Conservation (phyloP, 1,140 invertebrate species). For the Phenacoccus solenopsis region DNA sequence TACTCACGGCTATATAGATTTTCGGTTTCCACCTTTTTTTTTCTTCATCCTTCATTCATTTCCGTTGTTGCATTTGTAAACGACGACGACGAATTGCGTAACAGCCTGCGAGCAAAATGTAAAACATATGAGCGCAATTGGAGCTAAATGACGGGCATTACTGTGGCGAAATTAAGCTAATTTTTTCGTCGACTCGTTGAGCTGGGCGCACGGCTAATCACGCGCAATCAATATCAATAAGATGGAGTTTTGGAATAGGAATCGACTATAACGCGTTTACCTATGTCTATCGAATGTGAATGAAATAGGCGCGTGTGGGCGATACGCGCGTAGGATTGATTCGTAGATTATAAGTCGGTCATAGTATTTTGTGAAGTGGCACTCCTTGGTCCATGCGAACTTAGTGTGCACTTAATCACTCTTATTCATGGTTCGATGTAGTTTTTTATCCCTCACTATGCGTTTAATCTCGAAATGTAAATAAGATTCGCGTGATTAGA, state of each 20-base stretch:
- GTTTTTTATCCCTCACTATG: too few species aligned
- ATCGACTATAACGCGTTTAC: too few species aligned
- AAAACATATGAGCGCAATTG: not conserved
- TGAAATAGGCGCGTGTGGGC: not conserved
- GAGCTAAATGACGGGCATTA: not conserved
- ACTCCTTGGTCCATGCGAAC: not conserved
- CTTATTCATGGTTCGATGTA: not conserved
- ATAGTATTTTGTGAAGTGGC: not conserved
- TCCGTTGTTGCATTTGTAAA: too few species aligned
- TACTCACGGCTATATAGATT: not conserved
- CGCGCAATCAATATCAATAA: not conserved
- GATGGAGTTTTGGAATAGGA: not conserved
- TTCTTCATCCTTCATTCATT: too few species aligned
- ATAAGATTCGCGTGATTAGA: too few species aligned
- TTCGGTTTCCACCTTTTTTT: too few species aligned
- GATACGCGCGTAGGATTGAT: not conserved
- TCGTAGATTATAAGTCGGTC: slow-evolving; percentile 1
- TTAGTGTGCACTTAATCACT: slow-evolving; percentile 2
- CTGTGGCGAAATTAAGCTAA: not conserved
- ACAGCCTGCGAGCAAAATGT: not conserved
- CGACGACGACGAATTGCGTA: not conserved
- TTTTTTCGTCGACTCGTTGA: not conserved
- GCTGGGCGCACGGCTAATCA: not conserved
- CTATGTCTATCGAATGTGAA: not conserved
- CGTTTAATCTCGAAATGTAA: too few species aligned